phyloP scores from a whole-genome alignment of 1,140 invertebrate species.

The Grapholita molesta region DNA sequence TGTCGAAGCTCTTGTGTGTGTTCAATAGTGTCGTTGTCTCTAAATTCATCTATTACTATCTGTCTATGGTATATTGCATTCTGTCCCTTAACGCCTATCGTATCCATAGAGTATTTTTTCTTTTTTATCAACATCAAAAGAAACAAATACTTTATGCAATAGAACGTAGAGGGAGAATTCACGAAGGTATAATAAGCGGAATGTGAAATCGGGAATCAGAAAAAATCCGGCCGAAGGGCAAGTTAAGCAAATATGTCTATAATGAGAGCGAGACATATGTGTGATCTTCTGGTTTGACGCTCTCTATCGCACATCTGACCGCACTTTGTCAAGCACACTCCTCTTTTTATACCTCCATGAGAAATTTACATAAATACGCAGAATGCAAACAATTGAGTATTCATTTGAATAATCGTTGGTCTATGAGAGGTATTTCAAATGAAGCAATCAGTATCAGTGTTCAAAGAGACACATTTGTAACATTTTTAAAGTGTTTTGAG shows the following conservation, averaged over 20 bases:
- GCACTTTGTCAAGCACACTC: no score
- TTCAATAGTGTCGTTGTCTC: slow-evolving; percentile 52
- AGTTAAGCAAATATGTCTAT: no score
- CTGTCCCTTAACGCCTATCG: no score
- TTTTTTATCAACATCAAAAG: neutral
- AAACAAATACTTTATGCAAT: neutral
- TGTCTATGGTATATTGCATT: slow-evolving; percentile 1
- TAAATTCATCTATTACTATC: slow-evolving; percentile 30
- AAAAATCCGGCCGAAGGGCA: no score
- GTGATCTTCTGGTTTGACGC: no score
- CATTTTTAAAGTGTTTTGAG: slow-evolving; percentile 3
- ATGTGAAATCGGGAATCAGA: no score
- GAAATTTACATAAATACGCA: neutral
- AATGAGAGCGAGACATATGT: no score
- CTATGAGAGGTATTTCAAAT: neutral
- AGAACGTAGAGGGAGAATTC: neutral
- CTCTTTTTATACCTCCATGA: no score
- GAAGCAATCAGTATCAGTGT: neutral
- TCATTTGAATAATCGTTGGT: neutral
- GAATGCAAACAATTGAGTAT: neutral
- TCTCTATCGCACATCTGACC: no score
- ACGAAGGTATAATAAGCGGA: no score
- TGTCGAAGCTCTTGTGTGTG: slow-evolving; percentile 47
- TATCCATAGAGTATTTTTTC: no score
- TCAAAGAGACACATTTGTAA: slow-evolving; percentile 15